Percentiles rank a stretch among this genome's conserved stretches.
phyloP scores from a whole-genome alignment of 2,888 invertebrate genomes.

The Euproctis similis region DNA sequence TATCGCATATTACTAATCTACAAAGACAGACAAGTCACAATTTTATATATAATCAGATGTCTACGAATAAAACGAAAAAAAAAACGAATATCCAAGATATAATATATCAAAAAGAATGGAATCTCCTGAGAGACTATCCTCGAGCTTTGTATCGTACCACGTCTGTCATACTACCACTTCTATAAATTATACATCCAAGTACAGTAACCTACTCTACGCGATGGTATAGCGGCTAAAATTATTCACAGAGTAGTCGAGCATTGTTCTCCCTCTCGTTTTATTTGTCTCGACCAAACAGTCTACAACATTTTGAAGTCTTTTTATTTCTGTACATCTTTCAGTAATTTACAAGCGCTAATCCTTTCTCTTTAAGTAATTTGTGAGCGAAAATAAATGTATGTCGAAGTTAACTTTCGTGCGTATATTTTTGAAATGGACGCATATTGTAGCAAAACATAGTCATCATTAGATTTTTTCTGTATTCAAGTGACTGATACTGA shows the following conservation, averaged over 20 bases:
- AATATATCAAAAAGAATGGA: no score
- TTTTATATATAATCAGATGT: no score
- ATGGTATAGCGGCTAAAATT: conserved; percentile 59
- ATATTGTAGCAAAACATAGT: no score
- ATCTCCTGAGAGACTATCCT: no score
- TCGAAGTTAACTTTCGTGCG: no score
- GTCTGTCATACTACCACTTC: conserved; percentile 22
- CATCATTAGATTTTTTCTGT: no score
- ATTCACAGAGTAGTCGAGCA: conserved; percentile 64
- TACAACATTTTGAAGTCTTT: conserved; percentile 37
- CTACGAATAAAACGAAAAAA: no score
- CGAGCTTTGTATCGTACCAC: background rate
- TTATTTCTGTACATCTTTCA: conserved; percentile 57
- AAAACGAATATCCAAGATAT: no score
- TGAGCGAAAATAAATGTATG: conserved; percentile 50
- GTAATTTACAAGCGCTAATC: conserved; percentile 53
- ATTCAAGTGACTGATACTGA: no score
- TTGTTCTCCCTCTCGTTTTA: conserved; percentile 73
- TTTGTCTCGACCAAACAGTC: conserved; percentile 45
- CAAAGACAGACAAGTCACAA: no score
- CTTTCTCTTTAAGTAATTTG: conserved; percentile 56
- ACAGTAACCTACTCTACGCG: conserved; percentile 37
- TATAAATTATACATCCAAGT: conserved; percentile 25
- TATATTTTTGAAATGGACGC: no score
- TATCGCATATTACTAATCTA: no score